Percentiles rank a stretch among this genome's conserved stretches.
Conservation (phyloP, 2,797 vertebrate species). For the Oreortyx pictus region DNA sequence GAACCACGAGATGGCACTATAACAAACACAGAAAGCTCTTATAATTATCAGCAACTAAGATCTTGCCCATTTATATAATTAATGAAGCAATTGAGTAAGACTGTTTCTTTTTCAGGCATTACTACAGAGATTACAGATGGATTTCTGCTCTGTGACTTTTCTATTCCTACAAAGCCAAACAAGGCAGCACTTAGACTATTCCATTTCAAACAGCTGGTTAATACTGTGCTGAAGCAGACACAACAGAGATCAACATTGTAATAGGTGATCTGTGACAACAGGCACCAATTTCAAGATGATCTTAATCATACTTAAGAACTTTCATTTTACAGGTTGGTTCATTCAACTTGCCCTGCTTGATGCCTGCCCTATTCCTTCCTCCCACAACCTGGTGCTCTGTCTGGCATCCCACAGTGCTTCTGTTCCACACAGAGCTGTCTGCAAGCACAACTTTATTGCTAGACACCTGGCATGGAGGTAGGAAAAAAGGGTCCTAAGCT, state of each 20-base stretch:
- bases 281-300: slow-evolving; percentile 29
- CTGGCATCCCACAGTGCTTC: background rate
- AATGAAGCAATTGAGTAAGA: background rate
- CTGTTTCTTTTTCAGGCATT: slow-evolving; percentile 2
- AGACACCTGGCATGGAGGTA: background rate
- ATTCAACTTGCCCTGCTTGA: background rate
- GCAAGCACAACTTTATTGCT: background rate
- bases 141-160: slow-evolving; percentile 21
- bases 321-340: background rate
- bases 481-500: background rate
- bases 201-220: slow-evolving; percentile 19
- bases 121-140: slow-evolving; percentile 6
- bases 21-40: background rate
- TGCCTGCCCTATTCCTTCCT: background rate
- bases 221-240: slow-evolving; percentile 13
- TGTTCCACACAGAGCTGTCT: background rate
- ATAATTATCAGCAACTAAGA: background rate
- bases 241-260: slow-evolving; percentile 24
- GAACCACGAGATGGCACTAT: slow-evolving; percentile 61
- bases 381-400: background rate
- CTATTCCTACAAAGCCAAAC: background rate
- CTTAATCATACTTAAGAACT: slow-evolving; percentile 16
- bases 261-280: background rate
- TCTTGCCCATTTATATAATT: background rate
- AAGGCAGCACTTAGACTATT: slow-evolving; percentile 35